Conservation (phyloP, 2,113 vertebrate species). For the Aramus guarauna region DNA sequence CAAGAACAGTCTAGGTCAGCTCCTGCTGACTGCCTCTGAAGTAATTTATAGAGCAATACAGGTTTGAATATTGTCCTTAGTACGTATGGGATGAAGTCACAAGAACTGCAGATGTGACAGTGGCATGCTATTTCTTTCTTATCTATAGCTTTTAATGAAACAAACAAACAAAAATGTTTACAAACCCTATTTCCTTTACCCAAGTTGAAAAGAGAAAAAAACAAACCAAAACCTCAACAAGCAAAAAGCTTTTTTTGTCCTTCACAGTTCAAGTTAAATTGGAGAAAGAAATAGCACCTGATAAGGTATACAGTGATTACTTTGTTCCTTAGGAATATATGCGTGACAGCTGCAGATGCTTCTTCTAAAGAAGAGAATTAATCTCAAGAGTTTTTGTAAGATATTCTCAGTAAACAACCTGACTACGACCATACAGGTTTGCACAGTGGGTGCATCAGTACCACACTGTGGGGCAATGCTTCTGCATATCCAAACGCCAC, state of each 20-base stretch:
- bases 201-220: not conserved
- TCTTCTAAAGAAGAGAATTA: not conserved
- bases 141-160: not conserved
- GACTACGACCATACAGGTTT: not conserved
- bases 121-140: not conserved
- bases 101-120: not conserved
- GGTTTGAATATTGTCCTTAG: not conserved
- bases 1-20: not conserved
- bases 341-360: not conserved
- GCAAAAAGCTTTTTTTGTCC: not conserved
- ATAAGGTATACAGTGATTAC: not conserved
- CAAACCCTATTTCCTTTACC: not conserved
- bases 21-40: not conserved
- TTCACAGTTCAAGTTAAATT: not conserved
- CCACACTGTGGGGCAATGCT: not conserved
- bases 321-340: not conserved
- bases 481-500: not conserved
- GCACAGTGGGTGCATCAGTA: not conserved
- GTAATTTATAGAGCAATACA: not conserved
- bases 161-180: not conserved
- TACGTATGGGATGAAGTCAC: not conserved
- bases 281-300: not conserved
- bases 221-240: not conserved
- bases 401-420: not conserved
- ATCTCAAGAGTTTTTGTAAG: not conserved